These are phyloP conservation scores for Oxyruncus cristatus DNA, from an alignment of 2,113 vertebrate species.

Conservation along the genomic window DNA sequence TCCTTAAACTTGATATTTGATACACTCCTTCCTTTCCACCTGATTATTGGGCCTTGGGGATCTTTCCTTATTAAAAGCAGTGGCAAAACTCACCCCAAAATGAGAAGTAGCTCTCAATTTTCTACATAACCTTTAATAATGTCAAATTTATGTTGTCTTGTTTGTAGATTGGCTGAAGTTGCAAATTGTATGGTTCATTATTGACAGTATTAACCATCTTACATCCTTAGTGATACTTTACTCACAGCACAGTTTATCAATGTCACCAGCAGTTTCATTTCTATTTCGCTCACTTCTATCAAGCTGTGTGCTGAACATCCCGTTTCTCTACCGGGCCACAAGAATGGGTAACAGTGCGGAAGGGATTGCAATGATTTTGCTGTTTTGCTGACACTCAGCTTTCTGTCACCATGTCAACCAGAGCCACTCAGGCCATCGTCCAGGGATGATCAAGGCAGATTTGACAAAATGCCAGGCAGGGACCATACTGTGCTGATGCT, in stretches of 20 bases:
- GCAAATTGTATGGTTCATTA: neutral
- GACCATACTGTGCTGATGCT: neutral
- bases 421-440: neutral
- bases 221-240: neutral
- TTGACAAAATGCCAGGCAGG: neutral
- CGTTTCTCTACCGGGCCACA: neutral
- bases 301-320: neutral
- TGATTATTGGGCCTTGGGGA: neutral
- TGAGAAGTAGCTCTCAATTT: neutral
- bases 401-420: neutral
- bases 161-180: neutral
- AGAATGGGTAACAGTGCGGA: neutral
- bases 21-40: neutral
- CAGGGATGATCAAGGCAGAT: neutral
- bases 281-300: neutral
- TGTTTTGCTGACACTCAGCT: neutral
- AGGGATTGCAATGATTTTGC: neutral
- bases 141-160: accelerated
- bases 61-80: neutral
- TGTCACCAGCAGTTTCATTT: neutral
- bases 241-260: neutral
- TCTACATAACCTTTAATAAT: neutral
- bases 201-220: neutral
- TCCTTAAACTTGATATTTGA: neutral
- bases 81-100: neutral